Evolutionary conservation across 2,888 invertebrate genomes (phyloP), one percentile per base, ranked within the genome.

Genomic region (Hydropsyche betteni): DNA sequence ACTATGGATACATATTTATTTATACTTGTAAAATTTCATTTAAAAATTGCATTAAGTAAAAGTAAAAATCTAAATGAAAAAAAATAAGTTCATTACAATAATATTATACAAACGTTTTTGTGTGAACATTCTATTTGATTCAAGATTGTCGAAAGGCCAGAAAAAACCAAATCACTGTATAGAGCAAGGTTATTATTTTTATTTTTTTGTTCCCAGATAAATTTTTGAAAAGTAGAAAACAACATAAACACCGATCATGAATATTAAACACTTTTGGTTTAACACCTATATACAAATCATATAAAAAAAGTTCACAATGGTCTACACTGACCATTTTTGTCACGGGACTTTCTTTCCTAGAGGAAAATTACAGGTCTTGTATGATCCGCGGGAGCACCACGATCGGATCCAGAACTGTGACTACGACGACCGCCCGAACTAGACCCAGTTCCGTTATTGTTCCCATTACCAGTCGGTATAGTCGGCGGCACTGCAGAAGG

Each of bases 341-440:
- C 36, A 68, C 53, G 64, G 6, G 34, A 36, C 34, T 74, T 68
- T 36, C 12, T 83, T 83, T 83, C 82, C 83, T 85, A 86, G 81
- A 86, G 85, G 83, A 86, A 86, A 68, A 86, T 84, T 80, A 86
- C 87, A 12, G 86, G 86, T 36, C 85, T 78, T 76, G 84, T 84
- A 55, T 81, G 81, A 73, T 83, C 81, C 71, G 83, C 81, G 76
- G 82, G 82, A 72, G 83, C 83, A 79, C 83, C 84, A 80, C 84
- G 82, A 77, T 83, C 83, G 69, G 83, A 83, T 80, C 84, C 85
- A 79, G 85, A 84, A 80, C 88, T 87, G 81, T 85, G 87, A 79
- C 87, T 88, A 80, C 86, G 84, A 78, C 85, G 84, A 33, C 86
- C 85, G 69, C 85, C 85, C 55, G 85, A 88, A 75, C 89, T 89